Base-by-base conservation (phyloP, 1,140 invertebrate genomes). In the Rhagoletis zephyria region DNA sequence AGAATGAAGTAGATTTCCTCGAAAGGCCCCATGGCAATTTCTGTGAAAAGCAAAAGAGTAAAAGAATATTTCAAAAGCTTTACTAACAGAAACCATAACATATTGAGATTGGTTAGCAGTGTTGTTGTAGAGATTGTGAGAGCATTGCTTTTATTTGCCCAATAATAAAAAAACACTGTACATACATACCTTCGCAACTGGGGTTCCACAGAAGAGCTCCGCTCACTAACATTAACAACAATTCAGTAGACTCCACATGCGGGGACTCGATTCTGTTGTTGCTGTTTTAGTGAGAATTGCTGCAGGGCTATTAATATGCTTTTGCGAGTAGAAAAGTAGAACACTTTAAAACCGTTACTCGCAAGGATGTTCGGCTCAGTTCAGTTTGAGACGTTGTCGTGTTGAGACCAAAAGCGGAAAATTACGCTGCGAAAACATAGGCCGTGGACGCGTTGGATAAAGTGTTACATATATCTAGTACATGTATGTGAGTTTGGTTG, bases 351-450 rank as follows among this genome's bases (percentile, higher is more conserved):
- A 56, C 16, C 42, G 48, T 59, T 56, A 7, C 51, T 81, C 48
- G 19, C 14, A 81, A 77, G 74, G 74, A 51, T 81, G 48, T 56
- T 81, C 74, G 48, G 74, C 74, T 81, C 74, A 81, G 74, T 81
- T 48, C 51, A 81, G 74, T 81, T 81, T 81, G 74, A 81, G 74
- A 51, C 74, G 74, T 81, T 81, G 74, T 30, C 74, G 74, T 81
- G 74, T 81, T 56, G 10, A 81, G 45, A 81, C 74, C 74, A 81
- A 81, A 56, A 51, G 74, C n/a, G 74, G 48, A 81, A 56, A 81
- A 81, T 56, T 81, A 81, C 45, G 48, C 74, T 56, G 48, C 48
- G 4, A 30, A 30, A 81, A 81, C 10, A 67, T 40, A 67, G 56
- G n/a, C 45, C 48, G 74, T 81, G 48, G 45, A 51, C 70, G 74